Evolutionary conservation across 2,888 invertebrate genomes (phyloP).

Genomic region (Megamerina dolium): DNA sequence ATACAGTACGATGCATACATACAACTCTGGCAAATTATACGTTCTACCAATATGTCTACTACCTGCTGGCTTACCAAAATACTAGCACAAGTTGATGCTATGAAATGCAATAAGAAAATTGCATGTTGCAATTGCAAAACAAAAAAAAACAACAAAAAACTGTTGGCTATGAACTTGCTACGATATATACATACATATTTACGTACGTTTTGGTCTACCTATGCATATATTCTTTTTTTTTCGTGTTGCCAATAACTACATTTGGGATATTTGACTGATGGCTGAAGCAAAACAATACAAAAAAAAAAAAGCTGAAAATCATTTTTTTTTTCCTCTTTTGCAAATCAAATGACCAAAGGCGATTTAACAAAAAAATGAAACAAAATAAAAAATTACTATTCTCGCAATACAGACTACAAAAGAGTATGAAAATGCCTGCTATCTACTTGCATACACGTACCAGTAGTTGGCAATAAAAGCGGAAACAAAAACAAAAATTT

Average conservation of each 20-base stretch:
- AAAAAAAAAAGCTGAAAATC: background rate
- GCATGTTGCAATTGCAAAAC: slow-evolving; percentile 16
- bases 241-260: background rate
- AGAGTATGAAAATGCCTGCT: no score
- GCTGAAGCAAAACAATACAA: background rate
- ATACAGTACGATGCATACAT: no score
- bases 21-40: slow-evolving; percentile 36
- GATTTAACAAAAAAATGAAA: no score
- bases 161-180: background rate
- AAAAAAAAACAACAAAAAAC: background rate
- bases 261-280: no score
- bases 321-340: background rate
- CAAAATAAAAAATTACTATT: no score
- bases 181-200: background rate
- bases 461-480: no score
- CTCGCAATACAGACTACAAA: no score
- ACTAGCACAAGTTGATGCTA: no score
- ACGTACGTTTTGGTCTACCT: background rate
- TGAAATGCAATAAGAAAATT: slow-evolving; percentile 25
- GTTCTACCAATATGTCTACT: slow-evolving; percentile 38
- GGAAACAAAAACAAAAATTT: no score
- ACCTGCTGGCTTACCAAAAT: slow-evolving; percentile 6
- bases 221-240: background rate
- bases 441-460: no score
- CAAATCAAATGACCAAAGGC: no score